Evolutionary conservation across 1,140 invertebrate species (phyloP), one percentile per base, ranked within the genome.

Genomic region (Carcinoscorpius rotundicauda): DNA sequence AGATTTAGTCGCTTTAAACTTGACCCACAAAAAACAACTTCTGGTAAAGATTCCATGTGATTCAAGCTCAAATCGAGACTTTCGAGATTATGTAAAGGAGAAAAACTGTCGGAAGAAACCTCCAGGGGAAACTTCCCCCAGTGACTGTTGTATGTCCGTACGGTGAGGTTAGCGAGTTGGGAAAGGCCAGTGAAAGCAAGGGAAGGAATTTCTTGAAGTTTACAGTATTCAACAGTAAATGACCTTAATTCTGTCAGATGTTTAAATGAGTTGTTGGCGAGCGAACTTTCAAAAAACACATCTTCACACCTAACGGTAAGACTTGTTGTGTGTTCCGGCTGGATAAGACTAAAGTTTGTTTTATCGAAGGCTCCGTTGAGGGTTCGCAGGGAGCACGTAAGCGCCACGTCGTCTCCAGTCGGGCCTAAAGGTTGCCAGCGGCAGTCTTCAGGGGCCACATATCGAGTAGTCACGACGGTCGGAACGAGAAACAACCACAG

Each of bases 361-460:
- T 62, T 64, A 53, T 70, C 68, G 62, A 68, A 66, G 4, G 69
- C 66, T 9, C 70, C 70, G 58, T 71, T 71, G n/a, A 71, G 63
- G 29, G 70, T 71, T 4, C 70, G 62, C 5, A 71, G 63, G 4
- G 49, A 59, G 52, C 70, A 71, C 8, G 65, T 67, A 4, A 71
- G 59, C 6, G 66, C 51, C 53, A 70, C 66, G 4, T 89, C 87
- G 69, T 86, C 84, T 5, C 67, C 71, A 57, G 66, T 67, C 49
- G 68, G 69, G 51, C 67, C 67, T 10, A 75, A 72, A 29, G 77
- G 72, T 61, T 83, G 84, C 86, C 86, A 87, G 71, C 85, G 84
- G 73, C 89, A 92, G 74, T 90, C 87, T 71, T 91, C 87, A 10
- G 88, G 87, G 68, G 87, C 85, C 74, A 90, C 88, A 76, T 90